These are phyloP conservation scores for Allygus modestus DNA, from an alignment of 2,888 invertebrate genomes.

Conservation along the genomic window DNA sequence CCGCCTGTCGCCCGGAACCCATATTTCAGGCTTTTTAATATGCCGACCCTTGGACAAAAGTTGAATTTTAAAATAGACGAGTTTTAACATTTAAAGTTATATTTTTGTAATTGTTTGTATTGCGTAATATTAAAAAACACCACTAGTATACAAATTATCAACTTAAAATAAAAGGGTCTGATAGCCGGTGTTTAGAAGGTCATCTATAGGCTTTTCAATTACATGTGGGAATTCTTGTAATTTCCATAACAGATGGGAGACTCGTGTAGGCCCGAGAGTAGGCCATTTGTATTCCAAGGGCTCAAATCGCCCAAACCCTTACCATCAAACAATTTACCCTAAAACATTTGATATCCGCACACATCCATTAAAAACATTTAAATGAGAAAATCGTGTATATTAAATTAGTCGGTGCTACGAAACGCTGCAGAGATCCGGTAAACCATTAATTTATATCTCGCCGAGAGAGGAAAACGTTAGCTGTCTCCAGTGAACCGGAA, in stretches of 20 bases:
- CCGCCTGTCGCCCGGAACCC: not conserved
- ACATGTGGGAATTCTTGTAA: not conserved
- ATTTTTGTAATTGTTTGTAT: no score
- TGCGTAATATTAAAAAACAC: no score
- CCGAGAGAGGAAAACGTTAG: not conserved
- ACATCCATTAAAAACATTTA: not conserved
- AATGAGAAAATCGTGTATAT: not conserved
- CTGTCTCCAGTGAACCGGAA: conserved; percentile 7
- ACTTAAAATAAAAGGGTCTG: no score
- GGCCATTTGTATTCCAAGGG: not conserved
- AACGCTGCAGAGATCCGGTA: not conserved
- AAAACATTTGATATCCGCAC: not conserved
- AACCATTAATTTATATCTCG: not conserved
- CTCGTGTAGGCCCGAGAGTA: not conserved
- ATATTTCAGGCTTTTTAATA: not conserved
- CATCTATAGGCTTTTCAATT: no score
- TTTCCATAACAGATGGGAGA: not conserved
- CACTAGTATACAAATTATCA: no score
- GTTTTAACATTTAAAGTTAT: no score
- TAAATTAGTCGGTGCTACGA: not conserved
- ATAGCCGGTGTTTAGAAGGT: no score
- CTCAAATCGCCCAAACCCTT: not conserved
- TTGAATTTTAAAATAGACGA: no score
- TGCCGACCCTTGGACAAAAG: not conserved
- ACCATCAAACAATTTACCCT: not conserved